Evolutionary conservation across 2,888 invertebrate genomes (phyloP), one percentile per base, ranked within the genome.

Genomic region (Napeogenes sylphis): DNA sequence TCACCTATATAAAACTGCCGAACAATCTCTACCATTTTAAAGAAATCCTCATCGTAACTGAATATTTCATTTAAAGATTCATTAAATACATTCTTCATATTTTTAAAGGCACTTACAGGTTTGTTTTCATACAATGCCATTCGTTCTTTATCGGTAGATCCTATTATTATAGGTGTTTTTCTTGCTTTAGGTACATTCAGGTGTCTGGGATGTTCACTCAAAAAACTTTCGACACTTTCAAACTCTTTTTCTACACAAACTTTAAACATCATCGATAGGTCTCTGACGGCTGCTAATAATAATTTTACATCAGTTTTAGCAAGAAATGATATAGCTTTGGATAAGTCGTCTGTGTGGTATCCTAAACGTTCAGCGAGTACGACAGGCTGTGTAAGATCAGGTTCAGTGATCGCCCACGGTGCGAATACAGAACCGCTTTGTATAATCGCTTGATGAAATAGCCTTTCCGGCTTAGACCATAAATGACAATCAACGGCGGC

Each of bases 201-300:
- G 42, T 75, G 73, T 1, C 79, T 62, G 68, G 83, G 80, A 63
- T 76, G 72, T 30, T 73, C 72, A 6, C 73, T 68, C 53, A 87
- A 55, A n/a, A 75, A 61, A 38, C 65, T 63, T 33, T 77, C 73
- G 8, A 74, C 64, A 10, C 61, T 65, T 14, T 72, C 45, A 51
- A 73, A 71, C 38, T 66, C 64, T 45, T 71, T 70, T 53, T 75
- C 70, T 1, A 70, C 57, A 21, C 71, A 71, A 2, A 72, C 69
- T 13, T 67, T 58, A 14, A 64, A 71, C 6, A 10, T 42, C 2
- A 65, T 54, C 2, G 56, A 38, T 5, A 73, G 54, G n/a, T 68
- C 68, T 6, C 58, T 59, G 8, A 66, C 55, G 0, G 72, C 74
- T 10, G 65, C 68, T 14, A 71, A 64, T 3, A 75, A 65, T 13